Evolutionary conservation across 2,888 invertebrate species (phyloP).

Genomic region (Electrophaes corylata): DNA sequence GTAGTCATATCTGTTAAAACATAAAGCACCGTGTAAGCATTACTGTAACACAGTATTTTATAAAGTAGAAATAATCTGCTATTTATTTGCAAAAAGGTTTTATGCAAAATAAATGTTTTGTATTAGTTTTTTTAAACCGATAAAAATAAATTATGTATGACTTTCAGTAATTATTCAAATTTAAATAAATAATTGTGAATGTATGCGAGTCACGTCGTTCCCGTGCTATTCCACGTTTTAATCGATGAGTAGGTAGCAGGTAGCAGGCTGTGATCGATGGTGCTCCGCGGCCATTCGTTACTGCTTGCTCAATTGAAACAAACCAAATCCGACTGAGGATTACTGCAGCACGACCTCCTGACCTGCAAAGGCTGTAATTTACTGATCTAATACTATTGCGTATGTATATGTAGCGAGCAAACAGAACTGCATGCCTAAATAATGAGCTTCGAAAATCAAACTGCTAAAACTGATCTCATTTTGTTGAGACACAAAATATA

Average conservation of each 20-base stretch:
- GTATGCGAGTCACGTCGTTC: background rate
- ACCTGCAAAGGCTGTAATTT: background rate
- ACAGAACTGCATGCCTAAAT: no score
- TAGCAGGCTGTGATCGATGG: background rate
- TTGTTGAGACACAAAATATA: no score
- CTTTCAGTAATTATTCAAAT: background rate
- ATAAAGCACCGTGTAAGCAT: no score
- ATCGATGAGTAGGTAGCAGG: background rate
- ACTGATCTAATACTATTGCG: background rate
- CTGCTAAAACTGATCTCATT: no score
- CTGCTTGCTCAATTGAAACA: conserved; percentile 5
- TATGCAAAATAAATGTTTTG: no score
- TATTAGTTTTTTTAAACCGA: no score
- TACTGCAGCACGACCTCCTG: background rate
- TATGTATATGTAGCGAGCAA: background rate
- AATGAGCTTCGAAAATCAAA: no score
- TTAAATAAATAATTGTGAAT: background rate
- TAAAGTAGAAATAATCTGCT: no score
- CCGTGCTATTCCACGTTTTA: background rate
- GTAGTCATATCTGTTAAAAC: no score
- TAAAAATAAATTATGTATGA: background rate
- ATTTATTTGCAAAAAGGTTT: no score
- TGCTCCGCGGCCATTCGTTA: conserved; percentile 1
- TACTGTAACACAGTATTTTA: no score
- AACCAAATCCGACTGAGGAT: conserved; percentile 4